phyloP scores from a whole-genome alignment of 2,113 vertebrate genomes.

The Eurystomus gularis region DNA sequence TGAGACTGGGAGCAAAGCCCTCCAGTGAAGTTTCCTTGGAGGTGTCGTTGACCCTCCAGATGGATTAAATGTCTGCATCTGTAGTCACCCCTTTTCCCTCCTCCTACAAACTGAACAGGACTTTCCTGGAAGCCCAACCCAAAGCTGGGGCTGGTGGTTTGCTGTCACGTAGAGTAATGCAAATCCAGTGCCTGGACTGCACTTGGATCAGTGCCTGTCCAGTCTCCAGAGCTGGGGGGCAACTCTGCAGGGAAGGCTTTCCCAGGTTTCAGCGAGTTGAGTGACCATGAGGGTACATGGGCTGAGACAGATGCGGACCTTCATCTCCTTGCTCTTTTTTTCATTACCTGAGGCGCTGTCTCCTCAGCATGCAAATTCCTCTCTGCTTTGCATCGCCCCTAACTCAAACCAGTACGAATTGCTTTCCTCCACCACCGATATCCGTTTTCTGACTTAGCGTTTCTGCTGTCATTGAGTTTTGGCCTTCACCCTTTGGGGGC shows the following conservation, averaged over 20 bases:
- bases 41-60: rapidly evolving
- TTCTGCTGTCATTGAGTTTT: slow-evolving; percentile 22
- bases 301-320: background rate
- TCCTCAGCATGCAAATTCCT: slow-evolving; percentile 29
- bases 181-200: background rate
- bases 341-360: background rate
- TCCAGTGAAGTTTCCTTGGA: background rate
- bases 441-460: slow-evolving; percentile 38
- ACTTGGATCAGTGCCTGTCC: background rate
- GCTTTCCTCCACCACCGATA: background rate
- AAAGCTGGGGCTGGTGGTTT: background rate
- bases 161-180: background rate
- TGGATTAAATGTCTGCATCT: background rate
- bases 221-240: background rate
- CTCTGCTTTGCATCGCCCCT: background rate
- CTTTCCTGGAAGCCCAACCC: background rate
- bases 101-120: background rate
- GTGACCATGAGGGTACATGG: background rate
- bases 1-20: background rate
- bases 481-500: slow-evolving; percentile 31
- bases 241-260: background rate
- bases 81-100: background rate
- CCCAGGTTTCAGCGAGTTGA: background rate
- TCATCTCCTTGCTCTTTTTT: background rate
- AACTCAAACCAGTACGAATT: background rate